A percentile compares a stretch with the other conserved stretches of the same genome.
phyloP scores from a whole-genome alignment of 2,113 vertebrate species.

The mouse (Mus musculus) region DNA sequence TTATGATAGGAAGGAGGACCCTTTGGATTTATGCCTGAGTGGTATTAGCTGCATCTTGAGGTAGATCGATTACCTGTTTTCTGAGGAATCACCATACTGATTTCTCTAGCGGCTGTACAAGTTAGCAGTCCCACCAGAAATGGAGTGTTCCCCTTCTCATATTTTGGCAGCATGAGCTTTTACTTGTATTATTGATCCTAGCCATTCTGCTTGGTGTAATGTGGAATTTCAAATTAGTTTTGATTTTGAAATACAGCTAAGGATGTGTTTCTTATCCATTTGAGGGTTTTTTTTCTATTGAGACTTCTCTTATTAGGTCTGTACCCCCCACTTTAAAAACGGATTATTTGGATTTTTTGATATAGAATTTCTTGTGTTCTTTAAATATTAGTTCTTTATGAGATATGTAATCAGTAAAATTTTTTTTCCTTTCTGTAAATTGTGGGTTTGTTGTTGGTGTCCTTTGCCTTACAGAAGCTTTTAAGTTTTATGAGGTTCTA shows the following conservation, averaged over 20 bases:
- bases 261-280: background rate
- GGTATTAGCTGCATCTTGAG: background rate
- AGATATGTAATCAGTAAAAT: background rate
- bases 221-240: background rate
- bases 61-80: background rate
- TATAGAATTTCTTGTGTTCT: background rate
- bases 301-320: background rate
- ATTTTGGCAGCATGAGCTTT: background rate
- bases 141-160: background rate
- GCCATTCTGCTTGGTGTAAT: background rate
- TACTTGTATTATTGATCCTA: background rate
- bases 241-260: background rate
- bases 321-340: background rate
- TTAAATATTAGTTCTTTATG: background rate
- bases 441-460: background rate
- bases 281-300: background rate
- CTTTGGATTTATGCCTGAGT: background rate
- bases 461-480: background rate
- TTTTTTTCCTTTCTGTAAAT: background rate
- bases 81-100: background rate
- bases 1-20: background rate
- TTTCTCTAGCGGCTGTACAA: background rate
- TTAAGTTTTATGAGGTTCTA: background rate
- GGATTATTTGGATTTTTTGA: background rate
- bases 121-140: background rate